A percentile compares a stretch with the other conserved stretches of the same genome.
phyloP scores from a whole-genome alignment of 1,140 invertebrate genomes.

The Zaprionus gabonicus region DNA sequence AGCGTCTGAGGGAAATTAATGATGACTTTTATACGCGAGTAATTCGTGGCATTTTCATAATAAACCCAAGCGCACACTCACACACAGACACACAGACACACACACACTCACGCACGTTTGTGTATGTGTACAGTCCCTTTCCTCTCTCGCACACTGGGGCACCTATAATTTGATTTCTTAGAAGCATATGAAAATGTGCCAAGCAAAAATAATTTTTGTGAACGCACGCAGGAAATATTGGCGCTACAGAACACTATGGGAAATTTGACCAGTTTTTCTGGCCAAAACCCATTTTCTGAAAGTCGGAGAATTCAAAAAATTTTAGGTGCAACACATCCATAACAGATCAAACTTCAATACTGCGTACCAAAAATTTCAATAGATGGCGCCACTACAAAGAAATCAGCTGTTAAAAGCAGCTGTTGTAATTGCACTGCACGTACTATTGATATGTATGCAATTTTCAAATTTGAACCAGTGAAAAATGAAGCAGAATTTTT shows the following conservation, averaged over 20 bases:
- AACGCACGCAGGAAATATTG: conserved; percentile 56
- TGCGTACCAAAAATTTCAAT: too few species aligned
- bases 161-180: conserved; percentile 80
- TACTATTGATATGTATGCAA: too few species aligned
- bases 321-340: too few species aligned
- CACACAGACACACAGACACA: conserved; percentile 33
- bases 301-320: too few species aligned
- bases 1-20: conserved; percentile 80
- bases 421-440: too few species aligned
- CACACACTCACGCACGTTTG: conserved; percentile 23
- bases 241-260: conserved; percentile 7
- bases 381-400: too few species aligned
- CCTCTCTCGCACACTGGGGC: conserved; percentile 32
- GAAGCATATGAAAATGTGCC: conserved; percentile 58
- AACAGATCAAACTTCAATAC: too few species aligned
- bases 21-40: conserved; percentile 81
- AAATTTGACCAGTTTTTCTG: too few species aligned
- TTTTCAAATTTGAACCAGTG: too few species aligned
- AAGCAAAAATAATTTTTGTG: conserved; percentile 66
- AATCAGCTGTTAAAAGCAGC: too few species aligned
- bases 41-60: conserved; percentile 82
- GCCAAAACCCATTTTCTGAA: too few species aligned
- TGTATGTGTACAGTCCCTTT: background rate
- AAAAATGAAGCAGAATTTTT: too few species aligned
- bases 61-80: conserved; percentile 48